Conservation (phyloP, 1,140 invertebrate species). For the Eubasilissa regina region DNA sequence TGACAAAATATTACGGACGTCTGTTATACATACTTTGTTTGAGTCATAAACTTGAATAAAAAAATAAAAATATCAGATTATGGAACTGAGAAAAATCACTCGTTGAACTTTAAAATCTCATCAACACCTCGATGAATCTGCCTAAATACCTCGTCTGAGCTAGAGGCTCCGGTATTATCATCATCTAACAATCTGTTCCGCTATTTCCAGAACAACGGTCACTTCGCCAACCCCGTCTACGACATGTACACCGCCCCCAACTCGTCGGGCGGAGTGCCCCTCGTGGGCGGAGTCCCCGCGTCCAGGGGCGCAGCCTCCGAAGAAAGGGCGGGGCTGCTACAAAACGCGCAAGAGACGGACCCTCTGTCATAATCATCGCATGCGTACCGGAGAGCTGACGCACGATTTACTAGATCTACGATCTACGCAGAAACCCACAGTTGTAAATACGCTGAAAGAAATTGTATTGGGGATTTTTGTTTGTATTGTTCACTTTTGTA, state of each 20-base stretch:
- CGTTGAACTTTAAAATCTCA: neutral
- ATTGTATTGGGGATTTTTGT: too few species aligned
- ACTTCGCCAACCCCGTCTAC: slow-evolving; percentile 90
- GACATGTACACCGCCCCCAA: slow-evolving; percentile 81
- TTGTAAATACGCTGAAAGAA: neutral
- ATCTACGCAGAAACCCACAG: neutral
- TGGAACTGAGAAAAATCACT: too few species aligned
- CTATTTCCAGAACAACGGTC: slow-evolving; percentile 65
- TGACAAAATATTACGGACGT: too few species aligned
- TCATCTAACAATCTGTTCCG: neutral
- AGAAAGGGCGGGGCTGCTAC: slow-evolving; percentile 54
- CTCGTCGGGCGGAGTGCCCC: slow-evolving; percentile 44
- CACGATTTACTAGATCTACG: too few species aligned
- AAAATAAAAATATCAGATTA: too few species aligned
- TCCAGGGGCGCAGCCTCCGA: slow-evolving; percentile 31
- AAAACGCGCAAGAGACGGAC: slow-evolving; percentile 54
- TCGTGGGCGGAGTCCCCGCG: neutral
- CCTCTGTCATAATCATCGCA: slow-evolving; percentile 48
- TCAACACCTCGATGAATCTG: neutral
- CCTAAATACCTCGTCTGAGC: neutral
- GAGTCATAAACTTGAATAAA: too few species aligned
- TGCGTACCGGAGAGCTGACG: neutral
- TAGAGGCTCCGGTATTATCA: neutral
- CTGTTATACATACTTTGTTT: too few species aligned
- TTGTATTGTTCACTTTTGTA: too few species aligned